These are phyloP conservation scores for Eurystomus gularis DNA, from an alignment of 2,113 vertebrate species.

Conservation along the genomic window DNA sequence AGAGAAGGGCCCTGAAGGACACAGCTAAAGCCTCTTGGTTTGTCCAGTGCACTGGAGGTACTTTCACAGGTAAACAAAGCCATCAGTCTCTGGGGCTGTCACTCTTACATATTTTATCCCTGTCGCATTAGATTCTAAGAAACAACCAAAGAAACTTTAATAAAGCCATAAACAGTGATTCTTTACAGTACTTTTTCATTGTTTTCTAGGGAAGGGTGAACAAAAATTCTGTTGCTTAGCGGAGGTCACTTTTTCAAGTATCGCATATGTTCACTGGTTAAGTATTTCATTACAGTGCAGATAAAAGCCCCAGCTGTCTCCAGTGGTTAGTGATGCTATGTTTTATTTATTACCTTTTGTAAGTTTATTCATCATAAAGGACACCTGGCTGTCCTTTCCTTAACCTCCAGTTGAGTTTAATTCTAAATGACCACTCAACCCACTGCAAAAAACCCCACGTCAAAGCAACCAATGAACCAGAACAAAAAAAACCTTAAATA, in stretches of 20 bases:
- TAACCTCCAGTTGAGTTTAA: constrained; percentile 9
- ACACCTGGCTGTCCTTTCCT: constrained; percentile 2
- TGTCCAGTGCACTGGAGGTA: background rate
- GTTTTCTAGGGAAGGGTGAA: background rate
- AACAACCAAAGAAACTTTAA: background rate
- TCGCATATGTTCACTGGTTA: background rate
- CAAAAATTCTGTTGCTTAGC: background rate
- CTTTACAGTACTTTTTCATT: too few relatives aligned
- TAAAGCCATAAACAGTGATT: background rate
- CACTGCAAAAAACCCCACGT: accelerated
- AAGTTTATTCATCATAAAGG: constrained; percentile 39
- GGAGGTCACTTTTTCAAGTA: constrained; percentile 31
- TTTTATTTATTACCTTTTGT: constrained; percentile 64
- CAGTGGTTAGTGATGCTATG: constrained; percentile 1
- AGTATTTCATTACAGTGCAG: constrained; percentile 42
- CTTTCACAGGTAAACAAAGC: background rate
- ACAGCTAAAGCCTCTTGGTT: background rate
- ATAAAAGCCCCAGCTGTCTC: constrained; percentile 52
- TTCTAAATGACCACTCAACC: background rate
- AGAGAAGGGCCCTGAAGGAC: background rate
- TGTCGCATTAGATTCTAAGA: background rate
- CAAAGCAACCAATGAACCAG: background rate
- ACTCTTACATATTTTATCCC: background rate
- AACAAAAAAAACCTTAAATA: background rate
- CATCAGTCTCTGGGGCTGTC: background rate